Conservation (phyloP, 2,888 invertebrate species). For the Quadriops clusia region DNA sequence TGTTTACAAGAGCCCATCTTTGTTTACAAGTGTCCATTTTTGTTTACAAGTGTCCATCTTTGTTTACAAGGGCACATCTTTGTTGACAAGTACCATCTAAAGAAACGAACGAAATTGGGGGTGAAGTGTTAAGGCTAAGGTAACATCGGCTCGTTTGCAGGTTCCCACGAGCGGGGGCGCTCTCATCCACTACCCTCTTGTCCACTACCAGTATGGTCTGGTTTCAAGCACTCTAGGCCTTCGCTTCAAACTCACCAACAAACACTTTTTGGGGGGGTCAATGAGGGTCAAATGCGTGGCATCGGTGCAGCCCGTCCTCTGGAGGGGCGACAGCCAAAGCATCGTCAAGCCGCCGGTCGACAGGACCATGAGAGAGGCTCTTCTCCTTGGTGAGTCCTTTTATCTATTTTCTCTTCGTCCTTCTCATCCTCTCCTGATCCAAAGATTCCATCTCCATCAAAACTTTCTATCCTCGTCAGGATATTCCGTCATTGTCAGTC, state of each 20-base stretch:
- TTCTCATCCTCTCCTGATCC: no score
- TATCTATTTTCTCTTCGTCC: no score
- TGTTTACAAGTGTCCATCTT: no score
- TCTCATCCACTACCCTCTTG: slow-evolving; percentile 42
- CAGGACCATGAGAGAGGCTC: slow-evolving; percentile 49
- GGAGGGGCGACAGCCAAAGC: slow-evolving; percentile 48
- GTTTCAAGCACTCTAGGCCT: slow-evolving; percentile 47
- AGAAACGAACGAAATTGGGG: no score
- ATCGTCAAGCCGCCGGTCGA: slow-evolving; percentile 44
- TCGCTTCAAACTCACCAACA: slow-evolving; percentile 41
- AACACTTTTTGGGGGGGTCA: slow-evolving; percentile 46
- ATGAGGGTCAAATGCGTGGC: slow-evolving; percentile 52
- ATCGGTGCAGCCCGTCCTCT: slow-evolving; percentile 46
- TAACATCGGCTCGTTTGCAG: slow-evolving; percentile 27
- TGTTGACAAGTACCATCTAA: no score
- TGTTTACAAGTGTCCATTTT: no score
- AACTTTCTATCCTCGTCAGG: no score
- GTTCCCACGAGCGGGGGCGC: slow-evolving; percentile 39
- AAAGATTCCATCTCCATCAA: no score
- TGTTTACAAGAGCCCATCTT: no score
- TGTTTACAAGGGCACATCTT: no score
- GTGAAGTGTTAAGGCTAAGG: no score
- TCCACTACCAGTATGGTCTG: slow-evolving; percentile 45
- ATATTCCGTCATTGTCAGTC: no score
- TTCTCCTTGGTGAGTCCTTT: slow-evolving; percentile 49